Percentiles rank a stretch among this genome's conserved stretches.
Conservation (phyloP, 2,888 invertebrate species). For the Marasmarcha lunaedactyla region DNA sequence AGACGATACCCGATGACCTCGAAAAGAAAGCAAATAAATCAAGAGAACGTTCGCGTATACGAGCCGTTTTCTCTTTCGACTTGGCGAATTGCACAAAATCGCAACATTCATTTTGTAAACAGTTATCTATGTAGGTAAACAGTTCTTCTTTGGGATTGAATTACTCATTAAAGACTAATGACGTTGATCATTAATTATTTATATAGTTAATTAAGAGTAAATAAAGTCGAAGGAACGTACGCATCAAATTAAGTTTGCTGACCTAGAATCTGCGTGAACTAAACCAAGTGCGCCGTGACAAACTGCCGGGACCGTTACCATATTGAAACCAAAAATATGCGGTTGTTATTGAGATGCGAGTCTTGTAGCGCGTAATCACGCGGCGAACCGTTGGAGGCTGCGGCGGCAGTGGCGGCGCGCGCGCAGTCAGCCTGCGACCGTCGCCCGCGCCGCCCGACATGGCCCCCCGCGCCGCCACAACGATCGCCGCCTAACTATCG, state of each 20-base stretch:
- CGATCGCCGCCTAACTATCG: constrained; percentile 27
- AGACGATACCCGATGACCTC: constrained; percentile 35
- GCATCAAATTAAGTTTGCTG: constrained; percentile 9
- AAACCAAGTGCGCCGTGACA: constrained; percentile 43
- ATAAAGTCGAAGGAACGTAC: no score
- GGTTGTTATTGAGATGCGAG: constrained; percentile 20
- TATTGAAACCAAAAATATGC: constrained; percentile 57
- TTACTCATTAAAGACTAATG: no score
- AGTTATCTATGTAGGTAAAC: constrained; percentile 1
- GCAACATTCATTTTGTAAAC: constrained; percentile 13
- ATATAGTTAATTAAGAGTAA: no score
- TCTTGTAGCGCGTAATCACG: constrained; percentile 52
- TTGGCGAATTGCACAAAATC: constrained; percentile 24
- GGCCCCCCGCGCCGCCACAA: constrained; percentile 21
- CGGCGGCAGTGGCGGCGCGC: constrained; percentile 25
- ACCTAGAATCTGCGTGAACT: constrained; percentile 42
- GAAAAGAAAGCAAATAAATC: constrained; percentile 53
- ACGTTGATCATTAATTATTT: no score
- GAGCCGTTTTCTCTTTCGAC: constrained; percentile 44
- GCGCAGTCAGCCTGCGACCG: constrained; percentile 41
- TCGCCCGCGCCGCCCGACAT: constrained; percentile 44
- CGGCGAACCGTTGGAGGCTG: constrained; percentile 54
- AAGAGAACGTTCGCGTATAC: constrained; percentile 29
- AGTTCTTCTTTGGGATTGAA: not conserved
- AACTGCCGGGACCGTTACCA: constrained; percentile 56